These are phyloP conservation scores for Sinopyrophorus schimmeli DNA, from an alignment of 2,888 invertebrate species.

Conservation along the genomic window DNA sequence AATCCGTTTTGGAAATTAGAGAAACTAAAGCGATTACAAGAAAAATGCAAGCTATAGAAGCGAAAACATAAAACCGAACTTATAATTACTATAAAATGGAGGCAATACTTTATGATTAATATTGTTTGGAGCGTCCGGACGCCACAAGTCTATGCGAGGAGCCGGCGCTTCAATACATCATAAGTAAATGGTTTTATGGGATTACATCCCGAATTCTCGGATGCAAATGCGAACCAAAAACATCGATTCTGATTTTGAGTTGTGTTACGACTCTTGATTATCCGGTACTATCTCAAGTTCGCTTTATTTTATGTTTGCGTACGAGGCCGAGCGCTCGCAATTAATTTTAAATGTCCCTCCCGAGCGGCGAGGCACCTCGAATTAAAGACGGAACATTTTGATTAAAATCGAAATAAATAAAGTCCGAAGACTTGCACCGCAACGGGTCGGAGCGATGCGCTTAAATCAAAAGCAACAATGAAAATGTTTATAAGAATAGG, in stretches of 20 bases:
- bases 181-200: conserved; percentile 47
- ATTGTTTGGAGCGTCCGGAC: conserved; percentile 37
- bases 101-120: conserved; percentile 40
- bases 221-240: conserved; percentile 45
- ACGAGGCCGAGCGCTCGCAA: too few species aligned
- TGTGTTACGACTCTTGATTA: conserved; percentile 40
- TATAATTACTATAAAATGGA: conserved; percentile 41
- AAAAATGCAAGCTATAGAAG: conserved; percentile 20
- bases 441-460: too few species aligned
- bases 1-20: conserved; percentile 1
- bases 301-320: conserved; percentile 32
- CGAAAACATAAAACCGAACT: conserved; percentile 37
- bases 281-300: conserved; percentile 37
- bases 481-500: conserved; percentile 20
- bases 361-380: too few species aligned
- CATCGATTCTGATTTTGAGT: conserved; percentile 41
- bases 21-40: conserved; percentile 23
- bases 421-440: too few species aligned
- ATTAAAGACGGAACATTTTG: too few species aligned
- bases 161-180: conserved; percentile 46
- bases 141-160: conserved; percentile 39
- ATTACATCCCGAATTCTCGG: conserved; percentile 39
- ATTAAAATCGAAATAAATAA: too few species aligned
- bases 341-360: too few species aligned
- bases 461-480: conserved; percentile 22